phyloP scores from a whole-genome alignment of 2,113 vertebrate genomes.

The Datnioides undecimradiatus region DNA sequence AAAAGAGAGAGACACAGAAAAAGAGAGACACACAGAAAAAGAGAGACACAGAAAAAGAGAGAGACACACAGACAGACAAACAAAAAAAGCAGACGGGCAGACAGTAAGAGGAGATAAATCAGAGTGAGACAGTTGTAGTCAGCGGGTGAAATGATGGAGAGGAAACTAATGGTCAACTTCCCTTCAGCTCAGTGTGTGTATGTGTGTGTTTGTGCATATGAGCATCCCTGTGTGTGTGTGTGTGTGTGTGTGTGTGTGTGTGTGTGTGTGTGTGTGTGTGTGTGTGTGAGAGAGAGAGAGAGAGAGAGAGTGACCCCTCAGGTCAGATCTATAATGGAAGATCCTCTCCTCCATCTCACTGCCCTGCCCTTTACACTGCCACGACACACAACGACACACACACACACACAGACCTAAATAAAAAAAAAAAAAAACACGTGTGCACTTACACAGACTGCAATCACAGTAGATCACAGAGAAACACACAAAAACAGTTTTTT shows the following conservation, averaged over 20 bases:
- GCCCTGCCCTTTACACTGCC: constrained; percentile 43
- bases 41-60: not conserved
- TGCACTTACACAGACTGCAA: not conserved
- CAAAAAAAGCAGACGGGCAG: too few relatives aligned
- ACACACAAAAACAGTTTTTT: not conserved
- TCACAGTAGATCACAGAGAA: not conserved
- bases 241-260: too few relatives aligned
- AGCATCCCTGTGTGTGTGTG: not conserved
- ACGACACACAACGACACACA: constrained; percentile 18
- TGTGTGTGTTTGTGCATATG: constrained; percentile 3
- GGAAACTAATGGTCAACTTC: constrained; percentile 54
- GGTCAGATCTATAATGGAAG: constrained; percentile 73
- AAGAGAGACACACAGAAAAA: not conserved
- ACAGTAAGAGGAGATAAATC: constrained; percentile 52
- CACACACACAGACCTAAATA: not conserved
- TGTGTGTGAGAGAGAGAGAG: too few relatives aligned
- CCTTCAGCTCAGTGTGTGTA: constrained; percentile 14
- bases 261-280: too few relatives aligned
- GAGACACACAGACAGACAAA: not conserved
- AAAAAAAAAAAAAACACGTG: not conserved
- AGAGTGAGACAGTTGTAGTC: constrained; percentile 37
- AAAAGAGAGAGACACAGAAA: not conserved
- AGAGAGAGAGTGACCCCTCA: too few relatives aligned
- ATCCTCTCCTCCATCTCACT: constrained; percentile 68
- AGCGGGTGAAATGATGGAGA: constrained; percentile 54